Conservation (phyloP, 2,888 invertebrate species). For the Sicus ferrugineus region DNA sequence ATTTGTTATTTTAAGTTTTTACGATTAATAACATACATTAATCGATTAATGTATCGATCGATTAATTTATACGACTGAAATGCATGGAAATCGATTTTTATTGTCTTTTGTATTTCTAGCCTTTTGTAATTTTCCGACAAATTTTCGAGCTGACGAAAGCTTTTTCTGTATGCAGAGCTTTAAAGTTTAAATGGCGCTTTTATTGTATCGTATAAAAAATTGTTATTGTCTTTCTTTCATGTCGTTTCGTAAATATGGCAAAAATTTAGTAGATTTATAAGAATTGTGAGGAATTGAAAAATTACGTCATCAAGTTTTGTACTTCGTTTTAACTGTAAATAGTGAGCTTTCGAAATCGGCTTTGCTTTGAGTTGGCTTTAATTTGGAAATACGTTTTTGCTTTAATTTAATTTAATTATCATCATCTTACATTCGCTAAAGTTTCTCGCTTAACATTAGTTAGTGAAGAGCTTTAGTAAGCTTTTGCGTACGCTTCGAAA, state of each 20-base stretch:
- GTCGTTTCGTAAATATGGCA: not conserved
- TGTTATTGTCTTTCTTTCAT: conserved; percentile 9
- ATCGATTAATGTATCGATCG: not conserved
- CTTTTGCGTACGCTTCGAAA: not conserved
- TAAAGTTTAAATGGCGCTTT: not conserved
- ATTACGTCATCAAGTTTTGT: conserved; percentile 16
- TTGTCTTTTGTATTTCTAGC: not conserved
- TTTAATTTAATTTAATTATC: conserved; percentile 3
- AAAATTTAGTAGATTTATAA: conserved; percentile 8
- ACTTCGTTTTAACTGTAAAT: not conserved
- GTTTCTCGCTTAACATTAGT: not conserved
- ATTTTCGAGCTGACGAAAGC: not conserved
- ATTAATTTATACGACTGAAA: conserved; percentile 6
- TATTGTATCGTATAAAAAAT: conserved; percentile 13
- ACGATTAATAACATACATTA: not conserved
- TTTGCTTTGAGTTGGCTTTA: not conserved
- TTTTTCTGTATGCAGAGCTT: not conserved
- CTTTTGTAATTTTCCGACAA: not conserved
- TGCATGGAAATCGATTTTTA: not conserved
- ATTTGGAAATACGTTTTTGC: not conserved
- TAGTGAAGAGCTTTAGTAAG: not conserved
- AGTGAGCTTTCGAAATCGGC: not conserved
- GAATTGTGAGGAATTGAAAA: conserved; percentile 4
- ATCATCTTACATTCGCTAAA: conserved; percentile 8
- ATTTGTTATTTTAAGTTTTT: not conserved